Base-by-base conservation (phyloP, 2,797 vertebrate genomes). In the Sandelia bainsii region DNA sequence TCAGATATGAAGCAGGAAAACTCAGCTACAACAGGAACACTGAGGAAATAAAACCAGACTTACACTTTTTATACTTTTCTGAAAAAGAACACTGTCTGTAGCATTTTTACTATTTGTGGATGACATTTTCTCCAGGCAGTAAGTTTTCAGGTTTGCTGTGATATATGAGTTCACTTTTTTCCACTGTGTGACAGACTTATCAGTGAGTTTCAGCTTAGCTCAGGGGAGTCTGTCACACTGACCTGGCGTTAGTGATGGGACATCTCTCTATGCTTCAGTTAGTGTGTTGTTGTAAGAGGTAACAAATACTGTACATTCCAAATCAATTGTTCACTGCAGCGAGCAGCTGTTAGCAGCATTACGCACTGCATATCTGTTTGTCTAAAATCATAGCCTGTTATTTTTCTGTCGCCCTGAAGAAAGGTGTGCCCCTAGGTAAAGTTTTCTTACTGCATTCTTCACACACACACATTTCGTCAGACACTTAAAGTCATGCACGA, bases 111-210 rank as follows among this genome's bases (percentile, higher is more conserved):
- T 14, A 14, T 16, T 14, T 16, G 40, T 16, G 37, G 37, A 16
- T 69, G 74, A 48, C 53, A 40, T 64, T 23, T 78, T 51, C 71
- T 66, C 66, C 79, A 75, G 82, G 73, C 65, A 2, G 66, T 80
- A 79, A 84, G 46, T 85, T 87, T 89, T 60, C 77, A 79, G 65
- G 69, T 79, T 62, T 68, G 17, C 37, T 1, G 32, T 77, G 78
- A 86, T 80, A 81, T 58, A 79, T 44, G 72, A 85, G 75, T 56
- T 6, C 2, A 56, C 67, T 50, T 48, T 61, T 63, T 23, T 19
- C 48, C 50, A 22, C 62, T 16, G 60, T 81, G 72, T 66, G 77
- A 79, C 80, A 82, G 58, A 75, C 69, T 59, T 57, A 60, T 91
- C 62, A 74, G 10, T 50, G 77, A 77, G 64, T 44, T 11, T 25